phyloP scores from a whole-genome alignment of 1,140 invertebrate genomes.

The Trachymyrmex cornetzi region DNA sequence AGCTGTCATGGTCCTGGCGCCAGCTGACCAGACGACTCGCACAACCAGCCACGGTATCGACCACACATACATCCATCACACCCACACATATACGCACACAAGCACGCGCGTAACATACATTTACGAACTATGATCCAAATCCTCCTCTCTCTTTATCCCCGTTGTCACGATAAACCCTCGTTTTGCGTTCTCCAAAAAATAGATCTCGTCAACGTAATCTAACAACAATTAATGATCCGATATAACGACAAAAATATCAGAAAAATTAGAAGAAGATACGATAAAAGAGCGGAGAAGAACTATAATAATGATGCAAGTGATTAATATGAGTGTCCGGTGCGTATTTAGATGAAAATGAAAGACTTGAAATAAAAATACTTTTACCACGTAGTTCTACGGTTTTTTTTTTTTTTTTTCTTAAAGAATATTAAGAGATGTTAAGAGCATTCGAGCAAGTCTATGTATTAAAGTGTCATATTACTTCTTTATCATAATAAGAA shows the following conservation, averaged over 20 bases:
- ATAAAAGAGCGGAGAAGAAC: neutral
- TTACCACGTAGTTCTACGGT: neutral
- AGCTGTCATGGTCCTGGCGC: constrained; percentile 75
- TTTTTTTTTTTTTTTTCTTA: neutral
- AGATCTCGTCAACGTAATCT: constrained; percentile 33
- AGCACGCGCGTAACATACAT: neutral
- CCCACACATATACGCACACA: constrained; percentile 4
- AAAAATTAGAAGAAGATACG: constrained; percentile 25
- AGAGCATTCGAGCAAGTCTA: neutral
- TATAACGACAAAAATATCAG: neutral
- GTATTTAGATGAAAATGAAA: neutral
- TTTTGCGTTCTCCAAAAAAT: neutral
- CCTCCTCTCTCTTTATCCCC: neutral
- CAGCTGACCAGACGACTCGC: constrained; percentile 74
- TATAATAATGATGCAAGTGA: neutral
- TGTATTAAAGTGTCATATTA: neutral
- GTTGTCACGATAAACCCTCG: constrained; percentile 22
- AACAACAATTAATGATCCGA: constrained; percentile 46
- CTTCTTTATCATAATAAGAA: neutral
- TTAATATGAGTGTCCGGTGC: neutral
- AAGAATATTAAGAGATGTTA: neutral
- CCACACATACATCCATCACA: constrained; percentile 42
- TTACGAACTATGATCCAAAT: constrained; percentile 44
- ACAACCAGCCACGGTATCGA: constrained; percentile 52
- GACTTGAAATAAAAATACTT: neutral